phyloP scores from a whole-genome alignment of 2,888 invertebrate genomes.

The Ophion slaviceki region DNA sequence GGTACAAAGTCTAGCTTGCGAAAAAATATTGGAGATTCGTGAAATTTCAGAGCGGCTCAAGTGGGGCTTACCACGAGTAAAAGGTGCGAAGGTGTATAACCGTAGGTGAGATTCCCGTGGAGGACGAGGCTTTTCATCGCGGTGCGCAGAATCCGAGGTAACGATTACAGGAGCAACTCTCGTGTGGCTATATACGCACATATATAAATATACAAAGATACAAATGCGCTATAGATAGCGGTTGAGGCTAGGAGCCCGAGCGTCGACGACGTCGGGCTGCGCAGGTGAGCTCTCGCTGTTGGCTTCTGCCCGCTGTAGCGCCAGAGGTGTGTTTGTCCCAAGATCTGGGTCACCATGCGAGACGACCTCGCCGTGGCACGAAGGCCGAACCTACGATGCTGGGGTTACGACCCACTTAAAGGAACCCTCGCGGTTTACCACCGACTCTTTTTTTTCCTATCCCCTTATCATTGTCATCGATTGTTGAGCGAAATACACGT shows the following conservation, averaged over 20 bases:
- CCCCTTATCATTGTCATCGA: conserved; percentile 66
- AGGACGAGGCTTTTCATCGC: conserved; percentile 53
- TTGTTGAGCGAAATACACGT: conserved; percentile 2
- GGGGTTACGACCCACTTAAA: conserved; percentile 81
- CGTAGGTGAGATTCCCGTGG: conserved; percentile 58
- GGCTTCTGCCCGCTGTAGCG: conserved; percentile 46
- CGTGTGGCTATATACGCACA: conserved; percentile 18
- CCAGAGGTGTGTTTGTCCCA: conserved; percentile 31
- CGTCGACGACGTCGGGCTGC: conserved; percentile 45
- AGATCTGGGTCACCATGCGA: conserved; percentile 80
- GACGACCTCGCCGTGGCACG: conserved; percentile 75
- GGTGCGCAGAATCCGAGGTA: conserved; percentile 83
- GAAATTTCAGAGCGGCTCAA: conserved; percentile 23
- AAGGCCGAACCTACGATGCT: conserved; percentile 77
- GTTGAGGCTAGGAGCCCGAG: conserved; percentile 47
- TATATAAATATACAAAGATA: conserved; percentile 24
- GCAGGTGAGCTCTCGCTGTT: conserved; percentile 62
- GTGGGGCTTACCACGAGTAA: conserved; percentile 18
- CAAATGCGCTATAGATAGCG: conserved; percentile 3
- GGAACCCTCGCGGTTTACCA: conserved; percentile 71
- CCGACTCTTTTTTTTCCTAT: conserved; percentile 68
- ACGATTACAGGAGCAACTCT: conserved; percentile 81
- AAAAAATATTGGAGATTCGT: neutral
- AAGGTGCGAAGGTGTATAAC: conserved; percentile 72
- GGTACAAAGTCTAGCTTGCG: neutral